Base-by-base conservation (phyloP, 2,888 invertebrate species). In the Catocala fraxini region DNA sequence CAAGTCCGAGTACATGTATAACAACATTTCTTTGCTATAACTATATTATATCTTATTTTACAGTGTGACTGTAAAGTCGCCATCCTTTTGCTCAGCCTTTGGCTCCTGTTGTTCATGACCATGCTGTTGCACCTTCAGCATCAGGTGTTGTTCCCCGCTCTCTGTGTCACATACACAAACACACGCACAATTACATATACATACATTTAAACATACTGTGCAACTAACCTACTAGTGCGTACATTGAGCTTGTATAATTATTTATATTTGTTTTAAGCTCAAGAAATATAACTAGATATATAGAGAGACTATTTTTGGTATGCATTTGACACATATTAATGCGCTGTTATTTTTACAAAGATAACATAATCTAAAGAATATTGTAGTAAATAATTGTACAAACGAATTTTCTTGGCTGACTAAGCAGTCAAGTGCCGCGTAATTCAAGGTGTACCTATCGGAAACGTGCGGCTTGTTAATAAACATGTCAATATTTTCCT, bases 21-120 rank as follows among this genome's bases (percentile, higher is more conserved):
- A 12, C n/a, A 45, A 45, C 12, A 45, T 45, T 15, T 9, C 9
- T 39, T 51, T 51, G 35, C 48, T 35, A 13, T 35, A n/a, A 33
- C 51, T 39, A 47, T 9, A 49, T 34, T n/a, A 49, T 15, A 39
- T 39, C 11, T 43, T 54, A 58, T 47, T 67, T 80, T 88, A 93
- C 47, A 93, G 70, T n/a, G 93, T 93, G 65, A 93, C 93, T 63
- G 93, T 93, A 75, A 86, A 93, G 73, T 93, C 93, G 46, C 90
- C 93, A 55, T 93, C 92, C 68, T 85, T 90, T 56, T 93, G 85
- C 68, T 91, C 90, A 1, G 92, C 87, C 73, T 89, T 91, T 2
- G 88, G 87, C 70, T 89, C 89, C 52, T 83, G 75, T 11, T 85
- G 81, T 11, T 83, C 71, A 7, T 88, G 83, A 35, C 90, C 90